These are phyloP conservation scores for Dallia pectoralis DNA, from an alignment of 2,797 vertebrate species.

Conservation along the genomic window DNA sequence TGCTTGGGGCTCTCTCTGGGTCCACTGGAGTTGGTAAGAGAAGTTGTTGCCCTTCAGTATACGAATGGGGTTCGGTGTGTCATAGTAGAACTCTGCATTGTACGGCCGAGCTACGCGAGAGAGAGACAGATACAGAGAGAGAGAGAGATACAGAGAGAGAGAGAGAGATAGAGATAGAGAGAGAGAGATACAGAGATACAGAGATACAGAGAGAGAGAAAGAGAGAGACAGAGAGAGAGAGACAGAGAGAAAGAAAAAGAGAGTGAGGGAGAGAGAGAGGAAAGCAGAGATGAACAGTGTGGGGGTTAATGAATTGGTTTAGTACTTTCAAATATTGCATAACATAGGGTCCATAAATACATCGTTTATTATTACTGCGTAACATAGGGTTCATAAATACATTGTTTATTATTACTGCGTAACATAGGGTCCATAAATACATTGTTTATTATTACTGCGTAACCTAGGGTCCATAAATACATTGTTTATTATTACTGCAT, in stretches of 20 bases:
- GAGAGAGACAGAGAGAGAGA: not conserved
- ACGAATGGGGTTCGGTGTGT: conserved; percentile 91
- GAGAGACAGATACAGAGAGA: not conserved
- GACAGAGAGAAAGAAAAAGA: not conserved
- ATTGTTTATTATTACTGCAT: too few species aligned
- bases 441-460: too few species aligned
- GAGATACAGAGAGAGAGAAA: too few species aligned
- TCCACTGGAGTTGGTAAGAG: conserved; percentile 95
- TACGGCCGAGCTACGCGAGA: conserved; percentile 82
- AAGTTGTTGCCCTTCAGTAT: conserved; percentile 92
- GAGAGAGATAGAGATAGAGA: not conserved
- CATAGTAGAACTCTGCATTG: conserved; percentile 96
- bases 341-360: not conserved
- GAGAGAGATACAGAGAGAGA: not conserved
- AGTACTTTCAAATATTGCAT: not conserved
- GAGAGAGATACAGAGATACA: not conserved
- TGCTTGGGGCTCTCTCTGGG: conserved; percentile 87
- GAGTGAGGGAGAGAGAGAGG: not conserved
- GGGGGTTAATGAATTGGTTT: not conserved
- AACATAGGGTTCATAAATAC: not conserved
- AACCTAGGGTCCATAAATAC: not conserved
- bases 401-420: too few species aligned
- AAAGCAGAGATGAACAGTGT: too few species aligned
- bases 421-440: not conserved
- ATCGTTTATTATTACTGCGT: too few species aligned